A percentile compares a stretch with the other conserved stretches of the same genome.
Evolutionary conservation across 2,888 invertebrate species (phyloP).

Genomic region (Atrina japonica): DNA sequence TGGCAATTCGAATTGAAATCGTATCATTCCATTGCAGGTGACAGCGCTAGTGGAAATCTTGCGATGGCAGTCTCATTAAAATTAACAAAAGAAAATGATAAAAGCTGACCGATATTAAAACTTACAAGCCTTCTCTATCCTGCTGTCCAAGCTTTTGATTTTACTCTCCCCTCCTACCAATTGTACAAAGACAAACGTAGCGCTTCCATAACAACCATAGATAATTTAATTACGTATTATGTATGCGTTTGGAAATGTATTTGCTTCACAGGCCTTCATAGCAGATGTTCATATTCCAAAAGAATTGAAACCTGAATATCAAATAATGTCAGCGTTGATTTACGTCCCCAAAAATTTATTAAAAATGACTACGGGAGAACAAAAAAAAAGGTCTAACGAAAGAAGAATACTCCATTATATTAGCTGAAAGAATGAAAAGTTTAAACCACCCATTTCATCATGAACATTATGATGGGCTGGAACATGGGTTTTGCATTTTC

Average conservation of each 20-base stretch:
- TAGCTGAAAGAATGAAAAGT: slow-evolving; percentile 46
- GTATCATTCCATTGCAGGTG: slow-evolving; percentile 10
- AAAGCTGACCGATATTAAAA: slow-evolving; percentile 37
- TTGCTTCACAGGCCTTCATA: slow-evolving; percentile 17
- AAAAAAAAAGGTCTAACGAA: slow-evolving; percentile 28
- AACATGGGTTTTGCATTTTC: slow-evolving; percentile 50
- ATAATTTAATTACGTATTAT: slow-evolving; percentile 48
- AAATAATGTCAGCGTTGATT: slow-evolving; percentile 60
- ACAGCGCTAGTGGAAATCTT: slow-evolving; percentile 23
- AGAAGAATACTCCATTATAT: slow-evolving; percentile 24
- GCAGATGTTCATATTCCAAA: slow-evolving; percentile 38
- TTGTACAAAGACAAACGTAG: slow-evolving; percentile 8
- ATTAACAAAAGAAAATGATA: slow-evolving; percentile 1
- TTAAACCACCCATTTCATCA: slow-evolving; percentile 47
- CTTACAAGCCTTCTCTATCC: slow-evolving; percentile 57
- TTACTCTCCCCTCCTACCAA: slow-evolving; percentile 67
- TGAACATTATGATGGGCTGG: slow-evolving; percentile 44
- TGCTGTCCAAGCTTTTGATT: slow-evolving; percentile 68
- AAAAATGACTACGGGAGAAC: not conserved
- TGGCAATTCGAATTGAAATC: too few relatives aligned
- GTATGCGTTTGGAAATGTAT: slow-evolving; percentile 50
- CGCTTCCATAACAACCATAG: slow-evolving; percentile 45
- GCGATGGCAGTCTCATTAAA: slow-evolving; percentile 5
- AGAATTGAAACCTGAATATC: slow-evolving; percentile 32
- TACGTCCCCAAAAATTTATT: slow-evolving; percentile 44